Evolutionary conservation across 2,113 vertebrate species (phyloP).

Genomic region (Camarhynchus parvulus): DNA sequence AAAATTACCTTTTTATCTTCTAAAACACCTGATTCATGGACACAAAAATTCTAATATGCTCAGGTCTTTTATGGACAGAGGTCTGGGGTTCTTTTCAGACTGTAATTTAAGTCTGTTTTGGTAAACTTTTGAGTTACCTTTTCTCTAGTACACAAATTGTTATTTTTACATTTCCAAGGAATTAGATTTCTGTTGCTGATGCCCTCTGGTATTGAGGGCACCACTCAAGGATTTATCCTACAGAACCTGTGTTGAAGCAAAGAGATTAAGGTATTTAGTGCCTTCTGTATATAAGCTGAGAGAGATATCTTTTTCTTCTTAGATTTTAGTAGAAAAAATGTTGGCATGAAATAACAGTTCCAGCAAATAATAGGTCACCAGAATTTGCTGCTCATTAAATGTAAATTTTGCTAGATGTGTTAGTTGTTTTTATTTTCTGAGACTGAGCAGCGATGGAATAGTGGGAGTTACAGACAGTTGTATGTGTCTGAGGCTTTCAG

Average conservation of each 20-base stretch:
- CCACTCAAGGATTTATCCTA: background rate
- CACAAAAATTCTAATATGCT: background rate
- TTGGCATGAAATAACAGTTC: background rate
- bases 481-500: background rate
- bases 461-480: background rate
- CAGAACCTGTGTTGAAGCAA: background rate
- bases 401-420: background rate
- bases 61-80: background rate
- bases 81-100: background rate
- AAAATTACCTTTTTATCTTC: background rate
- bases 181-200: background rate
- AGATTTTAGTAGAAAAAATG: background rate
- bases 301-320: background rate
- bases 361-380: background rate
- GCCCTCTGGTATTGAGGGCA: background rate
- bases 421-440: background rate
- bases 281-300: background rate
- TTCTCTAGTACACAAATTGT: background rate
- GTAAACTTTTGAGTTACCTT: background rate
- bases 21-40: background rate
- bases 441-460: background rate
- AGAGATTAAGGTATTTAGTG: conserved; percentile 20
- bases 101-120: background rate
- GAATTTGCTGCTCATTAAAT: background rate
- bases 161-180: background rate